Evolutionary conservation across 2,113 vertebrate species (phyloP).

Genomic region (Mobula hypostoma): DNA sequence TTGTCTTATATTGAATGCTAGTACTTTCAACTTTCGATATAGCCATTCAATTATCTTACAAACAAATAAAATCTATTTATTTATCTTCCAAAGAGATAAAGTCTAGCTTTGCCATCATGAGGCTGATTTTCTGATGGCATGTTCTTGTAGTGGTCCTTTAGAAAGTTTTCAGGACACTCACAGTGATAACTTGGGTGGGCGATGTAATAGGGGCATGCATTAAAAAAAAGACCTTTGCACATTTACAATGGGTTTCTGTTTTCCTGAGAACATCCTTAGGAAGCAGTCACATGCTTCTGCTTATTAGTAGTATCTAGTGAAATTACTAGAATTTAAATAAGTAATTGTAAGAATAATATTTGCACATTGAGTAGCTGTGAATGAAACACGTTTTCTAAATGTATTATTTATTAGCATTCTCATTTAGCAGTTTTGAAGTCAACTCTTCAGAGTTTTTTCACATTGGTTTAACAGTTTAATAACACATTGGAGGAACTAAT

Average conservation of each 20-base stretch:
- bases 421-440: constrained; percentile 25
- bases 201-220: not conserved
- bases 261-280: not conserved
- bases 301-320: not conserved
- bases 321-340: not conserved
- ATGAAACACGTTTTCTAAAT: constrained; percentile 25
- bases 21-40: not conserved
- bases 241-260: not conserved
- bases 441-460: constrained; percentile 31
- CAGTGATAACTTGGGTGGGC: not conserved
- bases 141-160: not conserved
- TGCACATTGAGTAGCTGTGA: constrained; percentile 12
- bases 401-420: constrained; percentile 22
- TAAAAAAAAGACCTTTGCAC: not conserved
- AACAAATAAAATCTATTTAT: no score
- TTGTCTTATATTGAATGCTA: not conserved
- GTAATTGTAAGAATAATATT: constrained; percentile 30
- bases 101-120: not conserved
- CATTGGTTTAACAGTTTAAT: constrained; percentile 35
- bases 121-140: not conserved
- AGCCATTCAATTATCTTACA: not conserved
- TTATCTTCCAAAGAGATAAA: not conserved
- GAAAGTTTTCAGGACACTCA: not conserved
- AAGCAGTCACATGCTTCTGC: not conserved
- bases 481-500: constrained; percentile 26